Base-by-base conservation (phyloP, 1,140 invertebrate genomes). In the Agrilus planipennis region DNA sequence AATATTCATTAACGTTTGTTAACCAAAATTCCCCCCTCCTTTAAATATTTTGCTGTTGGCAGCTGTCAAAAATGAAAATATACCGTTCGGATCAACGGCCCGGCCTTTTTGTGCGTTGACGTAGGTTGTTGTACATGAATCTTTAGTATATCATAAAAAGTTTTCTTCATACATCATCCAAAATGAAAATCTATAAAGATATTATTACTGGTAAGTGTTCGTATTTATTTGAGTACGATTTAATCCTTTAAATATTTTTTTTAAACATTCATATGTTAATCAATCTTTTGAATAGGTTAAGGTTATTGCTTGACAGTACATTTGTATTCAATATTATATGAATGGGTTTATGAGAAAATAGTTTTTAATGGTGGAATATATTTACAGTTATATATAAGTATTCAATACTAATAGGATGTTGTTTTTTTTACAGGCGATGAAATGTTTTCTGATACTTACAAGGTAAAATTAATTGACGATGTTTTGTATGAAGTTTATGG, bases 381-480 rank as follows among this genome's bases (percentile, higher is more conserved):
- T n/a, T n/a, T n/a, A n/a, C n/a, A n/a, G n/a, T n/a, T n/a, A n/a
- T n/a, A n/a, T 40, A 11, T 27, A 18, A 17, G 34, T 45, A 46
- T 36, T 34, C 34, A 22, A 46, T 28, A 41, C 25, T 45, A 42
- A 31, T 42, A 38, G 46, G 28, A 22, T 31, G 29, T 45, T 41
- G 23, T 37, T 39, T 48, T 20, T 21, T 42, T 74, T 71, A 61
- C 69, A 88, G 89, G 89, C 53, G 92, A 97, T 66, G 93, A 97
- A 70, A 90, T 97, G 82, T 94, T 94, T 71, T 91, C 91, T 23
- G 93, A 97, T 67, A 85, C 87, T n/a, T 94, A 90, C 63, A 94
- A 86, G 70, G 79, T 93, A 43, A 91, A 94, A 62, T 65, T 95
- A 34, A 72, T 96, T 10, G 89, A 95, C 61, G 85, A 92, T 62